A percentile compares a stretch with the other conserved stretches of the same genome.
Conservation (phyloP, 2,797 vertebrate species). For the Sparus aurata region DNA sequence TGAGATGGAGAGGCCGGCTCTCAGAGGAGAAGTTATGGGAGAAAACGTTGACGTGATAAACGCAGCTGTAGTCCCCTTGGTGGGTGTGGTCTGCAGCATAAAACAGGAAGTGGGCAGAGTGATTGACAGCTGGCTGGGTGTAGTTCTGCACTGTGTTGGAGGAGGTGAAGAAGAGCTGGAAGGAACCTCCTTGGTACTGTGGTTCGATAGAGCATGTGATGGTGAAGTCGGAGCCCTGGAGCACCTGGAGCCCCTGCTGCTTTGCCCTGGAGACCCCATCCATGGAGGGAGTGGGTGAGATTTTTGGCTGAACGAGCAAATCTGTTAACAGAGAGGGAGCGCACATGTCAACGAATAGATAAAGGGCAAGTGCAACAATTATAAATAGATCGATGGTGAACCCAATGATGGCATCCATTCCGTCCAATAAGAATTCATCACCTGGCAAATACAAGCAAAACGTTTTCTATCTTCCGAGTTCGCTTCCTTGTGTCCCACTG, state of each 20-base stretch:
- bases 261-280: neutral
- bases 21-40: conserved; percentile 10
- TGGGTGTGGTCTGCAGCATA: conserved; percentile 1
- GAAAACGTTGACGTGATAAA: conserved; percentile 13
- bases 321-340: neutral
- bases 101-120: conserved; percentile 29
- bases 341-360: too few species aligned
- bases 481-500: too few species aligned
- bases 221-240: conserved; percentile 15
- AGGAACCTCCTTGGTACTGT: conserved; percentile 1
- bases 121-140: conserved; percentile 24
- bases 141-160: neutral
- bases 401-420: too few species aligned
- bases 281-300: neutral
- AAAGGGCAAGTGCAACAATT: too few species aligned
- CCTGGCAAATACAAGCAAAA: too few species aligned
- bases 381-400: too few species aligned
- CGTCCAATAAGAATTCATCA: too few species aligned
- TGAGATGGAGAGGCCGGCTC: neutral
- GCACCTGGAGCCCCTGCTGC: neutral
- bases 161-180: conserved; percentile 8
- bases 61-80: conserved; percentile 28
- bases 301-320: neutral
- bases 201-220: neutral
- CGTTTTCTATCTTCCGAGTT: too few species aligned